Conservation (phyloP, 2,797 vertebrate genomes). For the Liparis tanakae region DNA sequence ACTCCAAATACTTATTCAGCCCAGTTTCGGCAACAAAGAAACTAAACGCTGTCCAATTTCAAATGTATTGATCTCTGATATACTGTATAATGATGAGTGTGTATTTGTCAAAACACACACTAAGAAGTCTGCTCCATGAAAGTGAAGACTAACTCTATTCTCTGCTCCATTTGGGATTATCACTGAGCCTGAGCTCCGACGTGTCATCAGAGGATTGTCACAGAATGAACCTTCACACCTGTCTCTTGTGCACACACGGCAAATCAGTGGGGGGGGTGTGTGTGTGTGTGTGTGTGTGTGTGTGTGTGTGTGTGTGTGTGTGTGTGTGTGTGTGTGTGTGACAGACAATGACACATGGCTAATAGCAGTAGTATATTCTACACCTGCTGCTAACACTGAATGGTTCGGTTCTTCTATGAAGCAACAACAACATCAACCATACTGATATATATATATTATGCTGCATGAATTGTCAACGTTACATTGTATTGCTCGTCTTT, state of each 20-base stretch:
- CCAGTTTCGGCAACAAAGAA: neutral
- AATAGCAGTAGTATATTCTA: conserved; percentile 6
- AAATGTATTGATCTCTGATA: no score
- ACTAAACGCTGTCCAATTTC: neutral
- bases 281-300: conserved; percentile 23
- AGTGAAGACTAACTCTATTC: conserved; percentile 14
- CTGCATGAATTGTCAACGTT: neutral
- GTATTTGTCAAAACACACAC: neutral
- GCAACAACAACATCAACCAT: neutral
- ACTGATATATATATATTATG: neutral
- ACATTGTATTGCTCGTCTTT: neutral
- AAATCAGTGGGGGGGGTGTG: no score
- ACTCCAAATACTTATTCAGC: neutral
- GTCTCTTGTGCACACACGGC: conserved; percentile 44
- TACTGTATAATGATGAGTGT: neutral
- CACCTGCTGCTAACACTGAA: neutral
- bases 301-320: conserved; percentile 2
- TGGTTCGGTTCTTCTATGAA: neutral
- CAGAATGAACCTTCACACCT: conserved; percentile 58
- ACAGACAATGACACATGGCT: conserved; percentile 51
- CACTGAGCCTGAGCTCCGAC: conserved; percentile 38
- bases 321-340: neutral
- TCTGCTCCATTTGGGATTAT: conserved; percentile 23
- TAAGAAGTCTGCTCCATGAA: neutral
- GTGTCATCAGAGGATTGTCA: conserved; percentile 57